phyloP scores from a whole-genome alignment of 1,140 invertebrate species.

The Scaptomyza hsui region DNA sequence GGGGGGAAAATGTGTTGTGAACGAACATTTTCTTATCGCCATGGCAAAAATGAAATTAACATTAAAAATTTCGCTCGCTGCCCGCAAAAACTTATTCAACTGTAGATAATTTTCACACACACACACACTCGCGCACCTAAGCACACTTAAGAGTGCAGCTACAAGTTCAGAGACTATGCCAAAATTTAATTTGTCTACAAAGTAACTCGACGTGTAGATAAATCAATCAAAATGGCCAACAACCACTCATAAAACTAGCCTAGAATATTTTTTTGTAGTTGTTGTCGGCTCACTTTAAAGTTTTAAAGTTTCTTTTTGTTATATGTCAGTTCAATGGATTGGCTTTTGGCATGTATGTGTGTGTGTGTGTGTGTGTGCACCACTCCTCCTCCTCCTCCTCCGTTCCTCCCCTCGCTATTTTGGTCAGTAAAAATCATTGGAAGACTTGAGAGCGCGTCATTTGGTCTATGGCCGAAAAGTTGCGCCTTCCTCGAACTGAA shows the following conservation, averaged over 20 bases:
- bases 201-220: slow-evolving; percentile 73
- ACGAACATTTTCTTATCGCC: slow-evolving; percentile 68
- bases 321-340: slow-evolving; percentile 31
- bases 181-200: slow-evolving; percentile 79
- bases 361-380: slow-evolving; percentile 5
- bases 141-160: slow-evolving; percentile 39
- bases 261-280: slow-evolving; percentile 41
- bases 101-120: slow-evolving; percentile 76
- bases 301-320: slow-evolving; percentile 20
- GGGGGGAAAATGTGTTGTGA: slow-evolving; percentile 31
- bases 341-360: slow-evolving; percentile 45
- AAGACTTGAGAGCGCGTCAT: slow-evolving; percentile 44
- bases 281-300: slow-evolving; percentile 73
- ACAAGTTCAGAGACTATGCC: slow-evolving; percentile 44
- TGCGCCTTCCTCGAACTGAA: slow-evolving; percentile 29
- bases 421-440: slow-evolving; percentile 2
- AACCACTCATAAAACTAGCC: slow-evolving; percentile 34
- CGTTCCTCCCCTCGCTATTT: background rate
- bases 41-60: slow-evolving; percentile 66
- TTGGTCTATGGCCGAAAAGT: slow-evolving; percentile 50
- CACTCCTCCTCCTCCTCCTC: slow-evolving; percentile 12
- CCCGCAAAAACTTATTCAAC: slow-evolving; percentile 70
- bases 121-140: background rate
- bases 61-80: slow-evolving; percentile 67
- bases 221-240: slow-evolving; percentile 74